Conservation (phyloP, 2,797 vertebrate genomes). For the Callimico goeldii region DNA sequence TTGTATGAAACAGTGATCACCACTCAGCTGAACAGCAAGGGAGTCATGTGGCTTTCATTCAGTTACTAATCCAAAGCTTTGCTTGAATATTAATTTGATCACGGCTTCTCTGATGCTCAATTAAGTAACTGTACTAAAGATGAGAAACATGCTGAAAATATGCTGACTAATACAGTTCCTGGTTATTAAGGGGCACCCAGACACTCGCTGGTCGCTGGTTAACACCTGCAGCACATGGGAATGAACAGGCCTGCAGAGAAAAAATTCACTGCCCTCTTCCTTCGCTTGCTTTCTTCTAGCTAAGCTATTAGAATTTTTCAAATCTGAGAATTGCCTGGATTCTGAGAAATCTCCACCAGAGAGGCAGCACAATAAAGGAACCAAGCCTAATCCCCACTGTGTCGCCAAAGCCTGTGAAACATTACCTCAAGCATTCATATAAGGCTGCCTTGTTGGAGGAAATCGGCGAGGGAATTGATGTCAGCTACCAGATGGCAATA, state of each 20-base stretch:
- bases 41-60: background rate
- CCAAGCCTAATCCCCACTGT: background rate
- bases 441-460: slow-evolving; percentile 25
- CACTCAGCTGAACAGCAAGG: background rate
- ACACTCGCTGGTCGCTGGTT: background rate
- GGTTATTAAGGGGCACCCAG: background rate
- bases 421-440: background rate
- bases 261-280: background rate
- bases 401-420: background rate
- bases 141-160: background rate
- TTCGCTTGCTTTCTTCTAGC: background rate
- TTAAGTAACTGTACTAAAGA: background rate
- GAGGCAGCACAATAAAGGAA: slow-evolving; percentile 26
- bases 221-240: background rate
- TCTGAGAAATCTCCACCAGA: slow-evolving; percentile 12
- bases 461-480: slow-evolving; percentile 46
- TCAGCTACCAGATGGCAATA: slow-evolving; percentile 66
- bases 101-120: background rate
- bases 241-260: background rate
- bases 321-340: background rate
- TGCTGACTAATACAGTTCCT: background rate
- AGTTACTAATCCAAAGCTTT: slow-evolving; percentile 26
- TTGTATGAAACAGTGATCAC: background rate
- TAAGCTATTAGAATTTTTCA: background rate
- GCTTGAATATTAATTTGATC: slow-evolving; percentile 38